These are phyloP conservation scores for Neelides sp. DNA, from an alignment of 1,140 invertebrate species.

Conservation along the genomic window DNA sequence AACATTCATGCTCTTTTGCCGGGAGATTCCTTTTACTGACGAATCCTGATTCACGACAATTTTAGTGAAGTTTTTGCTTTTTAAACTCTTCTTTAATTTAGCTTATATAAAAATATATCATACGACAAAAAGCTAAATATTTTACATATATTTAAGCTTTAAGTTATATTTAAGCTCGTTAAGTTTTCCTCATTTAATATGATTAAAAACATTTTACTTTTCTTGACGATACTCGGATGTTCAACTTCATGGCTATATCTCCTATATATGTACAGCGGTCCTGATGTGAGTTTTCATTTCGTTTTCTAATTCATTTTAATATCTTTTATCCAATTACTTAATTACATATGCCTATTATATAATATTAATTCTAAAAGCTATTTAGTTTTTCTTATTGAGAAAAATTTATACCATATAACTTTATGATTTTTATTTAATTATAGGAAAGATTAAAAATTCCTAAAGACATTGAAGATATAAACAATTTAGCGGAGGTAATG, in stretches of 20 bases:
- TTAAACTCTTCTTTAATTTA: too few species aligned
- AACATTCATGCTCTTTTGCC: too few species aligned
- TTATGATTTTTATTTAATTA: slow-evolving; percentile 36
- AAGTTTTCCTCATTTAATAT: too few species aligned
- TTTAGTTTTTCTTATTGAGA: not conserved
- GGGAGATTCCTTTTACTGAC: too few species aligned
- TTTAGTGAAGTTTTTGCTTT: too few species aligned
- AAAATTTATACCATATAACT: not conserved
- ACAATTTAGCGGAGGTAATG: slow-evolving; percentile 34
- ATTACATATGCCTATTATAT: not conserved
- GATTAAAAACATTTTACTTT: not conserved
- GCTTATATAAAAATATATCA: too few species aligned
- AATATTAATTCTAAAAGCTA: not conserved
- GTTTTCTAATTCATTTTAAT: not conserved
- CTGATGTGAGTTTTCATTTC: slow-evolving; percentile 21
- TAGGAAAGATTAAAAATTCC: slow-evolving; percentile 37
- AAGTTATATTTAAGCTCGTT: too few species aligned
- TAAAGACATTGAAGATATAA: slow-evolving; percentile 38
- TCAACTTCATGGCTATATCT: slow-evolving; percentile 26
- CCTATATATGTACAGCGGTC: slow-evolving; percentile 22
- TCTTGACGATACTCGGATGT: slow-evolving; percentile 5
- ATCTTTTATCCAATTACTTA: not conserved
- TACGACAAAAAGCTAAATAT: too few species aligned
- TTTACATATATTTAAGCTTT: too few species aligned
- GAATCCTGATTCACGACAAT: too few species aligned